Evolutionary conservation across 2,888 invertebrate species (phyloP), one percentile per base, ranked within the genome.

Genomic region (Coelinius sp.): DNA sequence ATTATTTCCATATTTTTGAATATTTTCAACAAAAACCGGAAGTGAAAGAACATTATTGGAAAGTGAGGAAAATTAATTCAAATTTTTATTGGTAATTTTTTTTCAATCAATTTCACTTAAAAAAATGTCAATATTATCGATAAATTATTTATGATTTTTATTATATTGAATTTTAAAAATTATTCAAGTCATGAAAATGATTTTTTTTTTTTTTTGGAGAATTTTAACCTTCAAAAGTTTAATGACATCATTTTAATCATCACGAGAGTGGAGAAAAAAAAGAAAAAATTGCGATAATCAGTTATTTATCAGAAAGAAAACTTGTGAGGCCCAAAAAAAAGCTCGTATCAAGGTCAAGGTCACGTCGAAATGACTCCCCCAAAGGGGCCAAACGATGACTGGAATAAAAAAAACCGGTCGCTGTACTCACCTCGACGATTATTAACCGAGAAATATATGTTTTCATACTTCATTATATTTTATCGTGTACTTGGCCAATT

Each of bases 381-480:
- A 31, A 31, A 56, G 56, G 56, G 27, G 56, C 56, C 56, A 56
- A 56, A 56, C 56, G 14, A 17, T 59, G 59, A 5, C 1, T 10
- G 17, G n/a, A n/a, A n/a, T 22, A 46, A 22, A 17, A 49, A 14
- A 35, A 59, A 59, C 59, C 59, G 59, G 59, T 59, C 35, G 59
- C 31, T n/a, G n/a, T 59, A 59, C 59, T 59, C 59, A 59, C 35
- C n/a, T 59, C 31, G 35, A 59, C 59, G 59, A 59, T 59, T 59
- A 59, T 59, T 59, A 59, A 59, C 59, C 10, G 31, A 35, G 35
- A 59, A 35, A 59, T 31, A 59, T 31, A 59, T 59, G 59, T 59
- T 59, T 59, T 59, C 59, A 59, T 35, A 59, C 59, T 35, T 35
- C 35, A 59, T 59, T 59, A 35, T 31, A 59, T 35, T 59, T 59